phyloP scores from a whole-genome alignment of 2,113 vertebrate species.

The Mobula hypostoma region DNA sequence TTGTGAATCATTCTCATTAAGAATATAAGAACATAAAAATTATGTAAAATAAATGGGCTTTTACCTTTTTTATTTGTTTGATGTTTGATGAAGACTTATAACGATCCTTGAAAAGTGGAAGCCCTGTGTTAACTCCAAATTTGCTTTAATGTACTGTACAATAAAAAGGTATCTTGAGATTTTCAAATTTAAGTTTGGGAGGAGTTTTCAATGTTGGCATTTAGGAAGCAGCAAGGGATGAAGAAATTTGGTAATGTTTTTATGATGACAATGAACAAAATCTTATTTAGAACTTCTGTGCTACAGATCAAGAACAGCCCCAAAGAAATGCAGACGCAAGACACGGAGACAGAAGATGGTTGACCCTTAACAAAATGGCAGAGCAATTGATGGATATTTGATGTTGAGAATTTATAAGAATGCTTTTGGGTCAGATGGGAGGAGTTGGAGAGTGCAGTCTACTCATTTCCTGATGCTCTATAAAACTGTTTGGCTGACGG shows the following conservation, averaged over 20 bases:
- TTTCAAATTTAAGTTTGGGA: not conserved
- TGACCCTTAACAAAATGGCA: not conserved
- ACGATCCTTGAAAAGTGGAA: not conserved
- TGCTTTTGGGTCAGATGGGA: slow-evolving; percentile 16
- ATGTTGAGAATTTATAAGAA: slow-evolving; percentile 14
- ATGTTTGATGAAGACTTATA: not conserved
- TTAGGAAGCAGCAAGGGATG: not conserved
- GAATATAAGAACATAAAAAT: not conserved
- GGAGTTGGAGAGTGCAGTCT: not conserved
- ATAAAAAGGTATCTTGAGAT: not conserved
- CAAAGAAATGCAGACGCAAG: not conserved
- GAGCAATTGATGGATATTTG: not conserved
- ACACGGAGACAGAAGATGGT: not conserved
- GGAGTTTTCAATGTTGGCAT: not conserved
- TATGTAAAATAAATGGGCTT: not conserved
- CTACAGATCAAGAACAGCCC: not conserved
- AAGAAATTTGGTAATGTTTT: not conserved
- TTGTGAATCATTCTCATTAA: not conserved
- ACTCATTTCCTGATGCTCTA: not conserved
- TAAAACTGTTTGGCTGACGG: slow-evolving; percentile 1
- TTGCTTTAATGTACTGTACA: not conserved
- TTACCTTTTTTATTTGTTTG: not conserved
- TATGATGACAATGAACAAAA: not conserved
- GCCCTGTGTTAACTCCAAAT: not conserved
- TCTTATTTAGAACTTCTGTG: not conserved